Percentiles rank a stretch among this genome's conserved stretches.
Conservation (phyloP, 2,797 vertebrate genomes). For the Emys orbicularis region DNA sequence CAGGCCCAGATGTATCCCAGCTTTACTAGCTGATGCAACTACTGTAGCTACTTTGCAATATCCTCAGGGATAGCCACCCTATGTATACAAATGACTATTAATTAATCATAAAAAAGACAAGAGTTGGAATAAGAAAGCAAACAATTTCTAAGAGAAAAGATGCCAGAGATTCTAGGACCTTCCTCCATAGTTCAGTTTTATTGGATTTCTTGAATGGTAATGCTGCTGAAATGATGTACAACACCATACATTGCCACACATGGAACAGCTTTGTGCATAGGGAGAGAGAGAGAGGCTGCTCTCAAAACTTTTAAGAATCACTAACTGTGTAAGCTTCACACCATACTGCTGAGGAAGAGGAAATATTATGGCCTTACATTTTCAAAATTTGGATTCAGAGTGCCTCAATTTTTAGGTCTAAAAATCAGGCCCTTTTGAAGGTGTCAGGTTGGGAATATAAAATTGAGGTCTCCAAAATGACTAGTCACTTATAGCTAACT, state of each 20-base stretch:
- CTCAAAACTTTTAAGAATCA: background rate
- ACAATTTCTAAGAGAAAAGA: conserved; percentile 57
- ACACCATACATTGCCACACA: background rate
- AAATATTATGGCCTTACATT: background rate
- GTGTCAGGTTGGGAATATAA: background rate
- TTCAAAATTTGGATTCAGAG: background rate
- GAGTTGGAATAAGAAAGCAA: conserved; percentile 66
- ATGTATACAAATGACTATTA: conserved; percentile 64
- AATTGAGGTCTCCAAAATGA: background rate
- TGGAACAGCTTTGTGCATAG: accelerated
- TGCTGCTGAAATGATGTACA: background rate
- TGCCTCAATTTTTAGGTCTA: background rate
- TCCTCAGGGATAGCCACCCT: conserved; percentile 27
- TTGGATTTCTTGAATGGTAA: conserved; percentile 16
- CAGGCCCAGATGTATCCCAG: conserved; percentile 47
- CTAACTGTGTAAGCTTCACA: background rate
- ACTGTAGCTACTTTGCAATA: conserved; percentile 41
- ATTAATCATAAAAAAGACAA: conserved; percentile 72
- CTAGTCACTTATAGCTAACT: background rate
- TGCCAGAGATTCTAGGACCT: conserved; percentile 19
- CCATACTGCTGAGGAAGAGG: accelerated
- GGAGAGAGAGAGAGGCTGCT: background rate
- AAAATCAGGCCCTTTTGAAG: background rate
- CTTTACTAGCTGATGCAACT: conserved; percentile 50
- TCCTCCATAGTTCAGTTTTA: conserved; percentile 30